These are phyloP conservation scores for Cydia fagiglandana DNA, from an alignment of 1,140 invertebrate genomes.

Conservation along the genomic window DNA sequence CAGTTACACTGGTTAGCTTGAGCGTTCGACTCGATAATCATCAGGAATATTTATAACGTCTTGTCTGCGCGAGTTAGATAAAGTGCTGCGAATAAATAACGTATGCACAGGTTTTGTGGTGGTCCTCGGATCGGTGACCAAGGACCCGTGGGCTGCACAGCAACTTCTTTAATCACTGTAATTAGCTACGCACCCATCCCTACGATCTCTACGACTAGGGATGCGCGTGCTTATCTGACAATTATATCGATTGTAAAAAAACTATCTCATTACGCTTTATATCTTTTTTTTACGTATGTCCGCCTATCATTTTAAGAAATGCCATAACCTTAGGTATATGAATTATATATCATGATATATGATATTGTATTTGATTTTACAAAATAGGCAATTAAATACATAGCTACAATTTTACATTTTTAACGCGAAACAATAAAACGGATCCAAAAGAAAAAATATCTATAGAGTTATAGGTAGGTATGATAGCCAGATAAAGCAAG, in stretches of 20 bases:
- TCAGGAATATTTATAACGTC: neutral
- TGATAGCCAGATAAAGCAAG: no score
- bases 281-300: no score
- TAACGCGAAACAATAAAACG: no score
- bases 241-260: conserved; percentile 21
- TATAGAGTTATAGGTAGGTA: no score
- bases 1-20: neutral
- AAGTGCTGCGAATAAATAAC: conserved; percentile 38
- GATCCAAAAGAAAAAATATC: no score
- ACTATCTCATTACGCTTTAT: neutral
- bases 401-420: no score
- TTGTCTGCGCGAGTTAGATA: conserved; percentile 35
- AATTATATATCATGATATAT: no score
- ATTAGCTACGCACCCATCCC: conserved; percentile 60
- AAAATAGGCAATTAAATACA: no score
- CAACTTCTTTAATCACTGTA: conserved; percentile 69
- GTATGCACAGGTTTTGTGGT: conserved; percentile 38
- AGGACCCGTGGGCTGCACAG: conserved; percentile 49
- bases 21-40: neutral
- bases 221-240: conserved; percentile 18
- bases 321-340: no score
- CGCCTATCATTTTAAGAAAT: no score
- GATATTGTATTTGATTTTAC: no score
- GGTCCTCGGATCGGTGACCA: conserved; percentile 49
- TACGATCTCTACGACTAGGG: conserved; percentile 47